Base-by-base conservation (phyloP, 2,888 invertebrate species). In the Calephelis perditalis region DNA sequence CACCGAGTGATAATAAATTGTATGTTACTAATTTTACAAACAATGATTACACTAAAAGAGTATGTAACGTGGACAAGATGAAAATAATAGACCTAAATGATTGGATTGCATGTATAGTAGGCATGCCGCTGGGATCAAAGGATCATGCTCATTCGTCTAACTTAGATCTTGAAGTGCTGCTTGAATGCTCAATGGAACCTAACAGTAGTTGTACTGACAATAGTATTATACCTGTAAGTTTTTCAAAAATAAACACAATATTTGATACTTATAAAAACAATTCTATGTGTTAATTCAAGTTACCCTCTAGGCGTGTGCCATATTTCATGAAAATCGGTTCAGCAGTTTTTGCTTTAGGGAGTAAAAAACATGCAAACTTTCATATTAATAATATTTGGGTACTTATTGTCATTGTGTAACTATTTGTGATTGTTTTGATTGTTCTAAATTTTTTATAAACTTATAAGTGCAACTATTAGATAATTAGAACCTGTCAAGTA, bases 121-220 rank as follows among this genome's bases (percentile, higher is more conserved):
- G 89, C 2, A 67, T 90, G 56, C 90, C 90, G 0, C 71, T 90
- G 2, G 89, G 89, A 7, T 82, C 78, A 0, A 70, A 75, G 57
- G 86, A 87, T n/a, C 71, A 69, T 5, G 78, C 79, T 10, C 76
- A 80, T 0, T 64, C 81, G 7, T 79, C 79, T 6, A 85, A 87
- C 36, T 69, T 87, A 15, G 82, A 89, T 74, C 81, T 90, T 11
- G 84, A 88, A 69, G 74, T 90, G 6, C 67, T 90, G 11, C 82
- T 90, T 75, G 90, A 90, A 65, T 90, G 90, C 78, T 89, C 89
- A 69, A 83, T 90, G 85, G 87, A 88, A 56, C 85, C 86, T 47
- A 82, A 86, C 72, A 82, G 83, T 62, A 71, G 66, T 35, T 74
- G 73, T 61, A 71, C 74, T 56, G 61, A 73, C 64, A 78, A 84